Conservation (phyloP, 2,888 invertebrate species). For the Stenichneumon culpator region DNA sequence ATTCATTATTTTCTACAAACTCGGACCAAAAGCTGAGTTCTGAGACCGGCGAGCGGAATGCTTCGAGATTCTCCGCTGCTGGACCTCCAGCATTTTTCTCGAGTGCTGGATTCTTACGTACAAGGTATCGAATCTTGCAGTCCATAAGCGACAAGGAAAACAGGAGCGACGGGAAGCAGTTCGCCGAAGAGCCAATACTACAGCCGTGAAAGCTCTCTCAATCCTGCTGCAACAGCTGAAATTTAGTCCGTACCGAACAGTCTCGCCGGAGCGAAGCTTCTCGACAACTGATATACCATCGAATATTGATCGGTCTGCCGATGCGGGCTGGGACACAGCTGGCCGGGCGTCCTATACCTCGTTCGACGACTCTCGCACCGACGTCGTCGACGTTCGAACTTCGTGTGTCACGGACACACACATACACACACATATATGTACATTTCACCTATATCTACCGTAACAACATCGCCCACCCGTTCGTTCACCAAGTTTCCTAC, state of each 20-base stretch:
- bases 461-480: background rate
- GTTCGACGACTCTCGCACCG: constrained; percentile 26
- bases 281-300: constrained; percentile 67
- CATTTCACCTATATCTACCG: constrained; percentile 54
- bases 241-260: constrained; percentile 69
- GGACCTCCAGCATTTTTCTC: background rate
- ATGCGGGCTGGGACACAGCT: constrained; percentile 68
- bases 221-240: constrained; percentile 67
- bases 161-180: constrained; percentile 49
- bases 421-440: background rate
- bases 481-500: constrained; percentile 27
- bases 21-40: background rate
- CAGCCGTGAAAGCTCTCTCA: constrained; percentile 65
- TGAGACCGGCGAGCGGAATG: background rate
- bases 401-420: background rate
- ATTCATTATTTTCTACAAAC: background rate
- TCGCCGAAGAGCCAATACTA: constrained; percentile 65
- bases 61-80: constrained; percentile 10
- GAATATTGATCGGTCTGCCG: constrained; percentile 61
- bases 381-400: constrained; percentile 14
- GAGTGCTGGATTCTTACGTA: background rate
- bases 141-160: background rate
- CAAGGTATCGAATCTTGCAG: background rate
- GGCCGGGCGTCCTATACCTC: constrained; percentile 63
- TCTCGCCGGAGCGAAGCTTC: constrained; percentile 51